These are phyloP conservation scores for Drosophila sp. DNA, from an alignment of 1,140 invertebrate species.

Conservation along the genomic window DNA sequence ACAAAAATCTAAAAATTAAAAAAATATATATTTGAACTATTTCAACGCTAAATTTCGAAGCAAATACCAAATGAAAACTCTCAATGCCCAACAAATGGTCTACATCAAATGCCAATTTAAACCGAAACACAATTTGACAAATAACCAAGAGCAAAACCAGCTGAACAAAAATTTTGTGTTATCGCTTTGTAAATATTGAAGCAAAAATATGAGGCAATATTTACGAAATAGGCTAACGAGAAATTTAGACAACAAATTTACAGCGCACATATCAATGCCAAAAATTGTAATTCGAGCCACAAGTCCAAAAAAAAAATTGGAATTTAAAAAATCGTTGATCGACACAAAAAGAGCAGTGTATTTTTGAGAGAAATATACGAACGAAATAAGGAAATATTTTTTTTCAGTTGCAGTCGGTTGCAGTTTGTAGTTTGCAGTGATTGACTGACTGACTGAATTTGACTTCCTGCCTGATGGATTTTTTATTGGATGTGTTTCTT, in stretches of 20 bases:
- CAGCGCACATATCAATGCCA: constrained; percentile 30
- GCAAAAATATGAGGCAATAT: constrained; percentile 26
- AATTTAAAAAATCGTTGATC: constrained; percentile 11
- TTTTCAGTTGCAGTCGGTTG: neutral
- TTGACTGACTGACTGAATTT: constrained; percentile 48
- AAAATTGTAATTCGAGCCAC: constrained; percentile 34
- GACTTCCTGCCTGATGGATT: constrained; percentile 50
- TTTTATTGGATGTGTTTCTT: constrained; percentile 15
- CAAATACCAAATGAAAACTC: constrained; percentile 1
- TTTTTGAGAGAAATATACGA: constrained; percentile 8
- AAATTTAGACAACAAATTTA: constrained; percentile 34
- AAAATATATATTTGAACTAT: neutral
- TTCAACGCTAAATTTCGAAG: neutral
- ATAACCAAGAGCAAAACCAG: constrained; percentile 26
- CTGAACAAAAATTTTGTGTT: constrained; percentile 10
- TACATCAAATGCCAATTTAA: constrained; percentile 55
- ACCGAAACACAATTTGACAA: constrained; percentile 46
- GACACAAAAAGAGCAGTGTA: constrained; percentile 2
- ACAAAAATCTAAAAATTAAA: too few relatives aligned
- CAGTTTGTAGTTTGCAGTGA: constrained; percentile 33
- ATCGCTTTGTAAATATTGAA: constrained; percentile 24
- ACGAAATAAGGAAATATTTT: constrained; percentile 15
- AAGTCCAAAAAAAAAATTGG: neutral
- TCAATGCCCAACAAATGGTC: constrained; percentile 37
- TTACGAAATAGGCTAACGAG: constrained; percentile 13